A percentile compares a stretch with the other conserved stretches of the same genome.
These are phyloP conservation scores for Malachius bipustulatus DNA, from an alignment of 2,888 invertebrate species.

Conservation along the genomic window DNA sequence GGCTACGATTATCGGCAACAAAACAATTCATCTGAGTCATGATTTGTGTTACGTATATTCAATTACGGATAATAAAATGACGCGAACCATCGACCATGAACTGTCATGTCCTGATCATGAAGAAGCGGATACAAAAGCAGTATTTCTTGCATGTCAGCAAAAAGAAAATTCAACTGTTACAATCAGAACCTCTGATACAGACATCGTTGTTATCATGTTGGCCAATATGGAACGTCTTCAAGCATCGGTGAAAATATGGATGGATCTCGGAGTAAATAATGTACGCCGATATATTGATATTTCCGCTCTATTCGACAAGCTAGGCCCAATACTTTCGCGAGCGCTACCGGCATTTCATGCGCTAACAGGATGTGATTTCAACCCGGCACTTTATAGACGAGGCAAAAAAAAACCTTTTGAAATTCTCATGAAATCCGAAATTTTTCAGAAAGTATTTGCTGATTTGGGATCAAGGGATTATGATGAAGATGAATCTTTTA, in stretches of 20 bases:
- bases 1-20: conserved; percentile 20
- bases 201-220: conserved; percentile 18
- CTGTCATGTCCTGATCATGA: conserved; percentile 17
- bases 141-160: conserved; percentile 17
- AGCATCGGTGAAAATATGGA: conserved; percentile 16
- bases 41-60: conserved; percentile 17
- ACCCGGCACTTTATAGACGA: conserved; percentile 17
- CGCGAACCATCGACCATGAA: conserved; percentile 11
- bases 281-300: conserved; percentile 19
- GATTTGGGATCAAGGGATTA: too few species aligned
- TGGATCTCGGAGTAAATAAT: conserved; percentile 18
- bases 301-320: conserved; percentile 14
- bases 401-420: conserved; percentile 17
- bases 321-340: conserved; percentile 15
- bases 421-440: conserved; percentile 11
- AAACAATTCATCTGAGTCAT: conserved; percentile 18
- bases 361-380: conserved; percentile 18
- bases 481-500: conserved; percentile 16
- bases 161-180: conserved; percentile 14
- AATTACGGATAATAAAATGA: conserved; percentile 13
- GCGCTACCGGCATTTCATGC: conserved; percentile 21
- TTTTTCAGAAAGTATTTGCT: too few species aligned
- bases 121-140: conserved; percentile 22
- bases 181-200: conserved; percentile 16
- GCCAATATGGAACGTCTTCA: conserved; percentile 20